Base-by-base conservation (phyloP, 2,888 invertebrate genomes). In the Acanthosepion pharaonis region DNA sequence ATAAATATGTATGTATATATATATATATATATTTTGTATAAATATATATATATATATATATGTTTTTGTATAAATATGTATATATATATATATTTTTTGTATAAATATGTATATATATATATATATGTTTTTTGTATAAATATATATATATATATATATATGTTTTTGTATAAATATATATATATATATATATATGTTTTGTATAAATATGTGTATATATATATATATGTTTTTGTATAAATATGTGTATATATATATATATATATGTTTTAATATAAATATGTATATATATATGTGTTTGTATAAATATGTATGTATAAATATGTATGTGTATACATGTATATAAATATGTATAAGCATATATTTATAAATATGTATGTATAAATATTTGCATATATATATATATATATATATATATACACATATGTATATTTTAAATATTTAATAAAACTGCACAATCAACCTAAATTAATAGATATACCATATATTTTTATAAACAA, bases 21-120 rank as follows among this genome's bases (percentile, higher is more conserved):
- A 91, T n/a, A 91, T n/a, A 0, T 91, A 91, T 15, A 91, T 91
- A 91, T 33, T n/a, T n/a, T n/a, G n/a, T n/a, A n/a, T n/a, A n/a
- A n/a, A 42, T 91, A 91, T 91, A 91, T 91, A 33, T 91, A 42
- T 91, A 91, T 91, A 23, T 91, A 91, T 42, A 91, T n/a, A n/a
- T n/a, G n/a, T n/a, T n/a, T n/a, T 5, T n/a, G 15, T 91, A 91
- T n/a, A 18, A 23, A 42, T 91, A 6, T 91, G 25, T n/a, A n/a
- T n/a, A n/a, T n/a, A n/a, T n/a, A n/a, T n/a, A n/a, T n/a, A n/a
- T 91, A 91, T 91, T n/a, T 1, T n/a, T n/a, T 20, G 5, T n/a
- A 91, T n/a, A 20, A 5, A 91, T n/a, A 91, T 91, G 20, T n/a
- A 91, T 91, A 91, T 91, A 91, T 91, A 15, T 91, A 91, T 15